Base-by-base conservation (phyloP, 2,113 vertebrate species). In the Rhinoptilus africanus region DNA sequence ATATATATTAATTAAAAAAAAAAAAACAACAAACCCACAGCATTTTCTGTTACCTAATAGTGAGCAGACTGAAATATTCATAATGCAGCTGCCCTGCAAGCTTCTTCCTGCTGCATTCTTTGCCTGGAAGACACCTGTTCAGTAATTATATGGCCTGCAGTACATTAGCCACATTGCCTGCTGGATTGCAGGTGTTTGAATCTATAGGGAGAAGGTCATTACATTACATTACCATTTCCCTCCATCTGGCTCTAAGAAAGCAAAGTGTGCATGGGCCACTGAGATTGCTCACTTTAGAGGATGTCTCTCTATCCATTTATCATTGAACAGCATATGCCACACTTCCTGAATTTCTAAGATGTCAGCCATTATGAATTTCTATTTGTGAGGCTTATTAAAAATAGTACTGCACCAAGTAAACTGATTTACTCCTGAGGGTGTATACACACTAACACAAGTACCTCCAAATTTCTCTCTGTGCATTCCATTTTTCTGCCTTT, bases 201-300 rank as follows among this genome's bases (percentile, higher is more conserved):
- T 95, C 77, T 88, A 19, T 47, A 62, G 79, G 64, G 93, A 92
- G 67, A 88, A 89, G 72, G 81, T 88, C 76, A 95, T 93, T 92
- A 86, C n/a, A 95, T 93, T 92, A 86, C n/a, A 51, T 50, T 88
- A 53, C 15, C 43, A 51, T 94, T 86, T 92, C 67, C 51, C 60
- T 92, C 94, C 96, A 95, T 96, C 96, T 97, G 93, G 67, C 48
- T 71, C 41, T 68, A 85, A 85, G 54, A 92, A 91, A 88, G 37
- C 41, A 39, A 89, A 91, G 28, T 27, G 11, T 66, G 26, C 78
- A 77, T 34, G 39, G 34, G 54, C 56, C 21, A 67, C 50, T 22
- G 87, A 85, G 37, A 84, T 32, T 74, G 41, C 30, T 92, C 69
- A 64, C 43, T 94, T 91, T 66, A 89, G 73, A 87, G 53, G 35